Base-by-base conservation (phyloP, 1,140 invertebrate genomes). In the Tribolium castaneum region DNA sequence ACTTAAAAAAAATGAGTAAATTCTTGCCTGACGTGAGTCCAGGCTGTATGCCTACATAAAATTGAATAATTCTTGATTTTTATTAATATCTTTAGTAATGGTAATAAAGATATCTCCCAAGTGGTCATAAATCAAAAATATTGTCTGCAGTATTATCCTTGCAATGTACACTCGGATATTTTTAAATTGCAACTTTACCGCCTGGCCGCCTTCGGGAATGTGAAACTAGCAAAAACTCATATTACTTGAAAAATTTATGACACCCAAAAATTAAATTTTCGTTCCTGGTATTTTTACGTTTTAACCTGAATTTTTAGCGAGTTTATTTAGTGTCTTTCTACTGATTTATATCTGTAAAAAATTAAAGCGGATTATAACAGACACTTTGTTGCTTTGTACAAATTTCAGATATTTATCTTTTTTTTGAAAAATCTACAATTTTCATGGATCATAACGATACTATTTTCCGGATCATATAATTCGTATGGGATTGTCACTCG, bases 51-150 rank as follows among this genome's bases (percentile, higher is more conserved):
- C 16, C 16, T 19, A 19, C 16, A 10, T 30, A 10, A 22, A 6
- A 59, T 52, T 66, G 59, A 66, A 66, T 66, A 66, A 66, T 66
- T 66, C 34, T 66, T 66, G 59, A 66, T 66, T 66, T 66, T 35
- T 66, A 35, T 35, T 66, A 66, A 35, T 66, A 39, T 66, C 59
- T 35, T 35, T 66, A 66, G 59, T 66, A 66, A 66, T 39, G 59
- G 59, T 66, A 66, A 66, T 66, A 66, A 66, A 66, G 59, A 66
- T 66, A 66, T 66, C 59, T 35, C 12, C 59, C 59, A 66, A 66
- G 59, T 66, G 59, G 59, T 66, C 59, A 35, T 66, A 66, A 66
- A 66, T 66, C 59, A 66, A 34, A 35, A 66, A 66, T 66, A 66
- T 66, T 66, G 59, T 66, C 59, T 66, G 19, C 54, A 25, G 54